Conservation (phyloP, 1,140 invertebrate species). For the Neodiprion pinetum region DNA sequence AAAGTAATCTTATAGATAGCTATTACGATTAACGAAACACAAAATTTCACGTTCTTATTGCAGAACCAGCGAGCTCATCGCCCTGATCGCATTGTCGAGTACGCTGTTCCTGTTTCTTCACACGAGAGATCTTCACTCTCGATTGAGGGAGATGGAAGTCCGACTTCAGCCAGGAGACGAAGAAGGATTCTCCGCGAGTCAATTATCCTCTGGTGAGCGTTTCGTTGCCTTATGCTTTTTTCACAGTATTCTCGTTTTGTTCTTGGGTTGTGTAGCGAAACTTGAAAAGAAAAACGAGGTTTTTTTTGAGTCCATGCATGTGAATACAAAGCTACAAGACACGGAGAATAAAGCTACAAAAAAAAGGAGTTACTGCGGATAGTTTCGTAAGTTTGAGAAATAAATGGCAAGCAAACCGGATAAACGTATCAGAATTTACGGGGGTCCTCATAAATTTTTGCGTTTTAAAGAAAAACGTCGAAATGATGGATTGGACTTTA, state of each 20-base stretch:
- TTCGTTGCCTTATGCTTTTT: conserved; percentile 23
- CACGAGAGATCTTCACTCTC: conserved; percentile 79
- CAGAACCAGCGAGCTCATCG: conserved; percentile 78
- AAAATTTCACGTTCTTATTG: conserved; percentile 40
- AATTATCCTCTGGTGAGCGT: conserved; percentile 72
- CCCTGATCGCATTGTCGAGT: conserved; percentile 78
- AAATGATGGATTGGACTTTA: too few relatives aligned
- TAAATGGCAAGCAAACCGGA: too few relatives aligned
- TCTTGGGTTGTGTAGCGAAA: background rate
- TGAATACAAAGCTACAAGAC: too few relatives aligned
- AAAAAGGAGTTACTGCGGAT: too few relatives aligned
- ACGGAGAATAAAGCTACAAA: too few relatives aligned
- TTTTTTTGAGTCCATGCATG: too few relatives aligned
- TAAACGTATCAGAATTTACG: too few relatives aligned
- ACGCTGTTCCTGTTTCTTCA: conserved; percentile 83
- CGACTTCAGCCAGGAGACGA: conserved; percentile 72
- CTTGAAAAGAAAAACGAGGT: background rate
- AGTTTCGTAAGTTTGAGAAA: too few relatives aligned
- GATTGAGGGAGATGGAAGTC: conserved; percentile 78
- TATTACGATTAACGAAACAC: too few relatives aligned
- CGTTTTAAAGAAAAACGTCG: too few relatives aligned
- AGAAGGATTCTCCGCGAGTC: conserved; percentile 73
- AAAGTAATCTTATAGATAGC: too few relatives aligned
- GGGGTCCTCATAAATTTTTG: too few relatives aligned
- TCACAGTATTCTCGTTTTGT: conserved; percentile 12